Base-by-base conservation (phyloP, 35 echinoderm and acorn worm species). In the Lytechinus variegatus region DNA sequence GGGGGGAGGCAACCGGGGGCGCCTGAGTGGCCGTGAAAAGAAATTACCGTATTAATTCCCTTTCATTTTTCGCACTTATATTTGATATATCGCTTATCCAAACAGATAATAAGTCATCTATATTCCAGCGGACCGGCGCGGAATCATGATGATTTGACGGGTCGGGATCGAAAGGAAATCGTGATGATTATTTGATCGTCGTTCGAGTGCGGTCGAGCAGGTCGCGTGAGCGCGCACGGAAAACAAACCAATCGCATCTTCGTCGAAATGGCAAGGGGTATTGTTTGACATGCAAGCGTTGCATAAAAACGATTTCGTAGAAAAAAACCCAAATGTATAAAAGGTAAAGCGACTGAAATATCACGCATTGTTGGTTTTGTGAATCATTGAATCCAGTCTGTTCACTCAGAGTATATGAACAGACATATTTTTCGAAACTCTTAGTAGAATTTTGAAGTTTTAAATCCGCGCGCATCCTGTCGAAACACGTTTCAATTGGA, bases 101-200 rank as follows among this genome's bases (percentile, higher is more conserved):
- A 90, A 90, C 88, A 44, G 29, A 90, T 90, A 90, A 90, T 90
- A 19, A 90, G 88, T 90, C 88, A 90, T 90, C 52, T 90, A 90
- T 90, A 90, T 90, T 90, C 66, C 28, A 9, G 88, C 28, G 88
- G 88, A 44, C 33, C 33, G 33, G 88, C 88, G 28, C 10, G 88
- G 88, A 12, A 90, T 90, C 9, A 88, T 58, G 66, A 79, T 79
- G 66, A 79, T 79, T 79, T 79, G 66, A 79, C 66, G 66, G 66
- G 21, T 24, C 66, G 66, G 66, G 21, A 79, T 79, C 66, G 66
- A 16, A 24, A 24, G 66, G n/a, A 16, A 79, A 79, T 79, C 66
- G n/a, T 19, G 66, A 8, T 79, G 66, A 79, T 79, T 79, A 79
- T 79, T 79, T 79, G 66, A 24, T 24, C 66, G 66, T 79, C 6